A percentile compares a stretch with the other conserved stretches of the same genome.
Evolutionary conservation across 2,888 invertebrate genomes (phyloP).

Genomic region (Caradrina clavipalpis): DNA sequence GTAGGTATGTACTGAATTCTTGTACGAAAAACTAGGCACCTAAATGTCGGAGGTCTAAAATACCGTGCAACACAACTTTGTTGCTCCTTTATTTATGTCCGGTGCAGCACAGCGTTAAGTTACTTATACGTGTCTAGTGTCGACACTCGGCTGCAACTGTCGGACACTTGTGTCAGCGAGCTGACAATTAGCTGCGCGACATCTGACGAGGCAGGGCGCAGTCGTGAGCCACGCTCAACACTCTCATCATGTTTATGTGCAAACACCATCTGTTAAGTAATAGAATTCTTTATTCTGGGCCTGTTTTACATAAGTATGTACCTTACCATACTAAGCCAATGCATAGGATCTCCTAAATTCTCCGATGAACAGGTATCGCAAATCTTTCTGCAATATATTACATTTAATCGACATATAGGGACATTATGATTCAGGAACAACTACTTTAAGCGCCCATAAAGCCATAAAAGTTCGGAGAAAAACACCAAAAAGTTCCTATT

Average conservation of each 20-base stretch:
- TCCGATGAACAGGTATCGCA: constrained; percentile 49
- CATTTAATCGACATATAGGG: constrained; percentile 63
- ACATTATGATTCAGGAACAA: constrained; percentile 68
- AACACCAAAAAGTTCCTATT: constrained; percentile 73
- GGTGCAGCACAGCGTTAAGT: constrained; percentile 46
- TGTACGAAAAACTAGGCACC: constrained; percentile 34
- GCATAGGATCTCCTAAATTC: constrained; percentile 23
- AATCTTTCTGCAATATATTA: constrained; percentile 60
- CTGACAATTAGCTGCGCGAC: constrained; percentile 70
- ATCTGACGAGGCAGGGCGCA: constrained; percentile 63
- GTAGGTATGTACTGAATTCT: constrained; percentile 44
- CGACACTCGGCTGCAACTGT: constrained; percentile 45
- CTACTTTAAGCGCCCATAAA: constrained; percentile 67
- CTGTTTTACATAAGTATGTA: constrained; percentile 7
- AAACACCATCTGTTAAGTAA: constrained; percentile 41
- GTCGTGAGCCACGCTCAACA: constrained; percentile 71
- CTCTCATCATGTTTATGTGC: constrained; percentile 59
- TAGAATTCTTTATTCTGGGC: constrained; percentile 48
- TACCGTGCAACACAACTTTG: constrained; percentile 47
- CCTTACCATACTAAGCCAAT: background rate
- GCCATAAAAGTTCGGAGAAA: constrained; percentile 69
- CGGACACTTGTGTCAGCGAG: constrained; percentile 64
- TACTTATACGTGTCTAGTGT: constrained; percentile 59
- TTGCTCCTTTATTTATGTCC: constrained; percentile 57
- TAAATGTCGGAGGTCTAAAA: constrained; percentile 46